These are phyloP conservation scores for Temnothorax ravouxi DNA, from an alignment of 2,888 invertebrate genomes.

Conservation along the genomic window DNA sequence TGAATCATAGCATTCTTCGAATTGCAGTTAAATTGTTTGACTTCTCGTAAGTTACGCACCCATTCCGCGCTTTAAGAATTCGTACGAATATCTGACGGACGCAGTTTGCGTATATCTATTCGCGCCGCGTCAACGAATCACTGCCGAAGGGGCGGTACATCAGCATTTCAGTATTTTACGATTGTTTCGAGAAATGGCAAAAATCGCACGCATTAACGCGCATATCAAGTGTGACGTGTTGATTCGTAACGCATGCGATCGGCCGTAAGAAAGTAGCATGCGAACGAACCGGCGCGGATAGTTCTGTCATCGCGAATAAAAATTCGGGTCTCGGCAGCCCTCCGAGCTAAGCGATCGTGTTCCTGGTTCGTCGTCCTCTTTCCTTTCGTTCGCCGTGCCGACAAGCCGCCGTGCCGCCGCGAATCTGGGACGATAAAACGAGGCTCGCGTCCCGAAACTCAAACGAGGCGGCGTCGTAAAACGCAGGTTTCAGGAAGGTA, in stretches of 20 bases:
- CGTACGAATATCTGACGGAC: not conserved
- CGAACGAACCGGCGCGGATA: constrained; percentile 32
- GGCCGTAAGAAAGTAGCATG: constrained; percentile 65
- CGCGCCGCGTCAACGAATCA: not conserved
- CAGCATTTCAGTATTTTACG: constrained; percentile 1
- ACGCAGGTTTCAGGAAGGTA: constrained; percentile 71
- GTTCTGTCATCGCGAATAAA: constrained; percentile 60
- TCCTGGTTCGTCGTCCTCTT: constrained; percentile 75
- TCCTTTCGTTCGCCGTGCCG: constrained; percentile 63
- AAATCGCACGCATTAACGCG: not conserved
- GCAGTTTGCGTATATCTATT: not conserved
- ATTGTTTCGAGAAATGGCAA: not conserved
- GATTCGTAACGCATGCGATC: constrained; percentile 22
- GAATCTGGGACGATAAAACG: constrained; percentile 77
- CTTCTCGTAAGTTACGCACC: not conserved
- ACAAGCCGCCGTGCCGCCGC: constrained; percentile 20
- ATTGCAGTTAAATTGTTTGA: constrained; percentile 8
- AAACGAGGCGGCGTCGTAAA: constrained; percentile 73
- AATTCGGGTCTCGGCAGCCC: constrained; percentile 70
- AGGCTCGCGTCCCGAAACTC: constrained; percentile 66
- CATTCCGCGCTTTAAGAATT: not conserved
- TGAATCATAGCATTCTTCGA: not conserved
- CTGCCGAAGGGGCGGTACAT: no score
- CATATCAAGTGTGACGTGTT: constrained; percentile 22
- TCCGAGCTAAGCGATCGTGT: constrained; percentile 73